These are phyloP conservation scores for Drosophila niveifrons DNA, from an alignment of 2,888 invertebrate genomes.

Conservation along the genomic window DNA sequence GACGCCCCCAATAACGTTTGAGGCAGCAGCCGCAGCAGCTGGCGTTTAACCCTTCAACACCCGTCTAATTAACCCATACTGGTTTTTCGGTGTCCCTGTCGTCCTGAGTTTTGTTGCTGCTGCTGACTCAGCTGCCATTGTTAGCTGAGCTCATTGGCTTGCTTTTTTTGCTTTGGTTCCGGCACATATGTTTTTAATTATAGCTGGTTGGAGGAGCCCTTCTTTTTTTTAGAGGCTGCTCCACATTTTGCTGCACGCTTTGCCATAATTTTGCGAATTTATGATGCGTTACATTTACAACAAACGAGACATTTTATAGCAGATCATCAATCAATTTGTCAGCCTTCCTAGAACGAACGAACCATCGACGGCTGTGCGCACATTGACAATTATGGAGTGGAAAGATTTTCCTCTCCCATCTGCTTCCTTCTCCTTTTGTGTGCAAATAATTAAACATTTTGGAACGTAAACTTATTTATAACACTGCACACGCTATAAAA, in stretches of 20 bases:
- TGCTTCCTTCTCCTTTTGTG: too few species aligned
- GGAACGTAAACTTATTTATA: constrained; percentile 72
- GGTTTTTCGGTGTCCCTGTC: constrained; percentile 7
- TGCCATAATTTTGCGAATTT: constrained; percentile 81
- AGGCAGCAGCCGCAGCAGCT: constrained; percentile 31
- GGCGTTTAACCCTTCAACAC: constrained; percentile 64
- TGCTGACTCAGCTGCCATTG: constrained; percentile 62
- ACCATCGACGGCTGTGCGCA: constrained; percentile 45
- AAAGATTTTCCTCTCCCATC: constrained; percentile 12
- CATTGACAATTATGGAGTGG: constrained; percentile 66
- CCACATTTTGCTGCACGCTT: constrained; percentile 42
- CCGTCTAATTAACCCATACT: constrained; percentile 73
- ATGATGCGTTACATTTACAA: constrained; percentile 83
- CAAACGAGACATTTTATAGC: constrained; percentile 85
- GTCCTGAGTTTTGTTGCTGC: not conserved
- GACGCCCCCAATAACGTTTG: constrained; percentile 26
- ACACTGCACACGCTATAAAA: constrained; percentile 68
- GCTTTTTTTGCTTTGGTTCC: constrained; percentile 40
- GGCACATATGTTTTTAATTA: constrained; percentile 78
- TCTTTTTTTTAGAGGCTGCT: constrained; percentile 34
- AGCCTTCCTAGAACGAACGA: constrained; percentile 58
- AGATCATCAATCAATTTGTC: constrained; percentile 84
- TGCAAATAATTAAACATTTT: constrained; percentile 69
- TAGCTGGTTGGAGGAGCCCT: constrained; percentile 41
- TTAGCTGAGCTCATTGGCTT: constrained; percentile 38